Conservation (phyloP, 2,113 vertebrate species). For the Tretioscincus oriximinensis region DNA sequence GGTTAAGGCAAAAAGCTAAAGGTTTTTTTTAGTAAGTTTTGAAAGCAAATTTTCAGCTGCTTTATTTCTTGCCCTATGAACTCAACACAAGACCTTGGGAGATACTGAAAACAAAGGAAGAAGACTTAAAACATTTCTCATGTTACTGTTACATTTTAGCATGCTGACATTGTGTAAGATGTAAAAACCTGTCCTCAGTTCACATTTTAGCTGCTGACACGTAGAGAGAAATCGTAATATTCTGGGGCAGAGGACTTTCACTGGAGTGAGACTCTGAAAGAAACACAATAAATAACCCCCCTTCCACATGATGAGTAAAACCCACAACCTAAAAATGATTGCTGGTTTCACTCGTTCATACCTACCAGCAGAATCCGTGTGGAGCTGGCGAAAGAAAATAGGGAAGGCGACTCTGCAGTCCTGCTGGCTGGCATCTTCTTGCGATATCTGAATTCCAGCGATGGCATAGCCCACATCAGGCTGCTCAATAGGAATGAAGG, state of each 20-base stretch:
- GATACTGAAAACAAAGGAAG: background rate
- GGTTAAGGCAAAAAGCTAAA: no score
- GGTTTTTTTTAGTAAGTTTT: background rate
- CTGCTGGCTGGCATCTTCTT: no score
- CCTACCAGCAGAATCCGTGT: no score
- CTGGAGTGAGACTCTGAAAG: constrained; percentile 14
- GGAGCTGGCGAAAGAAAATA: no score
- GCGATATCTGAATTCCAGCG: no score
- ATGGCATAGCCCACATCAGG: no score
- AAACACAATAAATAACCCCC: constrained; percentile 7
- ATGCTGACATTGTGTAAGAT: background rate
- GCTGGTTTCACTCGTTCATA: no score
- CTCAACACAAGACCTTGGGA: background rate
- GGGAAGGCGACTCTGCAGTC: no score
- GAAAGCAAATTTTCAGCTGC: background rate
- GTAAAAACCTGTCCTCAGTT: background rate
- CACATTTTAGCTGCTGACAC: constrained; percentile 14
- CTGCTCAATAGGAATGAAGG: no score
- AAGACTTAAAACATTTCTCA: background rate
- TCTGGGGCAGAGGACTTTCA: background rate
- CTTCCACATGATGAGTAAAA: background rate
- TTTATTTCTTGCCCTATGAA: background rate
- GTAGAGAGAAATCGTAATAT: background rate
- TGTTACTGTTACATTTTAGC: constrained; percentile 9
- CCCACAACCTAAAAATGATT: no score